Evolutionary conservation across 2,113 vertebrate species (phyloP).

Genomic region (Centropus bengalensis): DNA sequence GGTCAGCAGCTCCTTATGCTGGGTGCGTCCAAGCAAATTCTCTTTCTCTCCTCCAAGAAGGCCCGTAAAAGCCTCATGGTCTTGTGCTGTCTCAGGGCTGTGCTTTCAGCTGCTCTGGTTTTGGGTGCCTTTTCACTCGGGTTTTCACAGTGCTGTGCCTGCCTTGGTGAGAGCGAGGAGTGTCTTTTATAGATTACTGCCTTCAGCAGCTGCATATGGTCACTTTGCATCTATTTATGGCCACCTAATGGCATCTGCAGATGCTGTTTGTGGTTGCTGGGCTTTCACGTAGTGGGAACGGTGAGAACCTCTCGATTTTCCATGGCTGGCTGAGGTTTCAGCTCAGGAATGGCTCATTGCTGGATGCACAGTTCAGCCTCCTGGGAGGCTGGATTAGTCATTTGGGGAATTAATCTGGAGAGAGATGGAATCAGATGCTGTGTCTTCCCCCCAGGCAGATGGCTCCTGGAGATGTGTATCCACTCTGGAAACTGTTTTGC

Average conservation of each 20-base stretch:
- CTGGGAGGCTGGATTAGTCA: neutral
- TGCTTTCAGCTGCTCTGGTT: accelerated
- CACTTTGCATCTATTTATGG: neutral
- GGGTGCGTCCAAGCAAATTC: neutral
- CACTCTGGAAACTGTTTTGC: neutral
- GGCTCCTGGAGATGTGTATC: neutral
- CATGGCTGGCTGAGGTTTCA: neutral
- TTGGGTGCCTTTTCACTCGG: accelerated
- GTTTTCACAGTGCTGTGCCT: neutral
- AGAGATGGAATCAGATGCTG: neutral
- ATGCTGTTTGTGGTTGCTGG: neutral
- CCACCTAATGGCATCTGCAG: neutral
- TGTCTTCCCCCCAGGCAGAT: neutral
- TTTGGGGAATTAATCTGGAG: neutral
- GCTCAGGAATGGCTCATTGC: neutral
- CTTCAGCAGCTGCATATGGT: neutral
- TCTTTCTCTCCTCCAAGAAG: neutral
- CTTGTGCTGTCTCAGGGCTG: accelerated
- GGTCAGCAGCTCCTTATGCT: neutral
- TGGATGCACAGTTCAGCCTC: neutral
- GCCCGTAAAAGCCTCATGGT: accelerated
- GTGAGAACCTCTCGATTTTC: neutral
- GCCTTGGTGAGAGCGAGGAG: neutral
- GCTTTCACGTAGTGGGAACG: neutral
- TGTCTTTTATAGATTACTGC: neutral